Evolutionary conservation across 1,140 invertebrate species (phyloP).

Genomic region (Drosophila obscura): DNA sequence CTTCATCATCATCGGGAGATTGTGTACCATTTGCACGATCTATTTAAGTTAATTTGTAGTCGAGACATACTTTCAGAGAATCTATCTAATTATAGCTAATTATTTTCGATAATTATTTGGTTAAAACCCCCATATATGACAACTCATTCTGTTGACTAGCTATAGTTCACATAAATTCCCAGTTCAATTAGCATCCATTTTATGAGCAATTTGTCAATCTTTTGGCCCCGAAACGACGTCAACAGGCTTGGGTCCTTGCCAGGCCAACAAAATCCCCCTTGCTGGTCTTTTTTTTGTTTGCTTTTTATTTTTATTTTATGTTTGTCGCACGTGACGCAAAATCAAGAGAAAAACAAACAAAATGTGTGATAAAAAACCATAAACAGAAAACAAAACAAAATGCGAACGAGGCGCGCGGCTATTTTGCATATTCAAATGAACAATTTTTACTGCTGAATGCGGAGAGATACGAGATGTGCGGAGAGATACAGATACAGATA

Average conservation of each 20-base stretch:
- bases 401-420: slow-evolving; percentile 51
- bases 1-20: slow-evolving; percentile 1
- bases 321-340: slow-evolving; percentile 71
- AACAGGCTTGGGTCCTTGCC: slow-evolving; percentile 16
- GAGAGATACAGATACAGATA: neutral
- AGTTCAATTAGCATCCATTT: slow-evolving; percentile 1
- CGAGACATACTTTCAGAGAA: slow-evolving; percentile 1
- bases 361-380: slow-evolving; percentile 25
- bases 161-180: slow-evolving; percentile 5
- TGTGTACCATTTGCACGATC: no score
- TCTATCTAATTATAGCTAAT: slow-evolving; percentile 10
- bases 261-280: slow-evolving; percentile 27
- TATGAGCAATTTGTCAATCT: neutral
- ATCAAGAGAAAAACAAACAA: slow-evolving; percentile 41
- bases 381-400: slow-evolving; percentile 50
- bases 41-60: neutral
- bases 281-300: slow-evolving; percentile 41
- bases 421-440: slow-evolving; percentile 75
- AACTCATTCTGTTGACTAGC: slow-evolving; percentile 12
- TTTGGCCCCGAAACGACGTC: neutral
- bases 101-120: slow-evolving; percentile 28
- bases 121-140: slow-evolving; percentile 14
- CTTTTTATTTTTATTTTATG: slow-evolving; percentile 32
- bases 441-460: slow-evolving; percentile 55
- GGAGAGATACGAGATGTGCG: slow-evolving; percentile 42